Base-by-base conservation (phyloP, 2,888 invertebrate genomes). In the Ornithoptera alexandrae region DNA sequence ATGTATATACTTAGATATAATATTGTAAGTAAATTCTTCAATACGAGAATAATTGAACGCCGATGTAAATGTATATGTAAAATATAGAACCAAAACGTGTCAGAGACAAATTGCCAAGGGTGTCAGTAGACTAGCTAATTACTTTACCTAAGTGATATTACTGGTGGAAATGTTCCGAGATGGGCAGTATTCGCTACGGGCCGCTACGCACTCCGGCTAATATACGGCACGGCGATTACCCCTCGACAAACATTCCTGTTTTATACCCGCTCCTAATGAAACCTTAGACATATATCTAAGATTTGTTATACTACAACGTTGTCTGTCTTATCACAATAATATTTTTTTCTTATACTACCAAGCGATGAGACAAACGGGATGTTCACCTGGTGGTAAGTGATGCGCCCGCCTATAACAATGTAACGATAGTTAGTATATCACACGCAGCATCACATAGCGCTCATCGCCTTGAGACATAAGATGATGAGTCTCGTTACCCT, bases 171-270 rank as follows among this genome's bases (percentile, higher is more conserved):
- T 72, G n/a, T 36, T 50, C 59, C 24, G 18, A 69, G 72, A 71
- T 74, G 53, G 53, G 53, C 78, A 71, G 71, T 69, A 74, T 64
- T 71, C 71, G 72, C 72, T 69, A 67, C 75, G 75, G 76, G 77
- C 72, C 65, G 78, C 75, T 75, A 74, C 74, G 72, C 74, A 81
- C 81, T 80, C 79, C 76, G 72, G 78, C 77, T 82, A 79, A 85
- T 79, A 83, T 81, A 82, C 80, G 81, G 81, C 75, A 77, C 78
- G 73, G 80, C 79, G 81, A 85, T 84, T 83, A 83, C 82, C 82
- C 80, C 74, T 77, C 78, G 73, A 76, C 79, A 79, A 80, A 82
- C 81, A 81, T 80, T 81, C 81, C 74, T 74, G 77, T 76, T 73
- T 77, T 77, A 74, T 75, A 75, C 75, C 74, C 69, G 73, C 60